Percentiles rank a stretch among this genome's conserved stretches.
These are phyloP conservation scores for Lithobates pipiens DNA, from an alignment of 2,797 vertebrate genomes.

Conservation along the genomic window DNA sequence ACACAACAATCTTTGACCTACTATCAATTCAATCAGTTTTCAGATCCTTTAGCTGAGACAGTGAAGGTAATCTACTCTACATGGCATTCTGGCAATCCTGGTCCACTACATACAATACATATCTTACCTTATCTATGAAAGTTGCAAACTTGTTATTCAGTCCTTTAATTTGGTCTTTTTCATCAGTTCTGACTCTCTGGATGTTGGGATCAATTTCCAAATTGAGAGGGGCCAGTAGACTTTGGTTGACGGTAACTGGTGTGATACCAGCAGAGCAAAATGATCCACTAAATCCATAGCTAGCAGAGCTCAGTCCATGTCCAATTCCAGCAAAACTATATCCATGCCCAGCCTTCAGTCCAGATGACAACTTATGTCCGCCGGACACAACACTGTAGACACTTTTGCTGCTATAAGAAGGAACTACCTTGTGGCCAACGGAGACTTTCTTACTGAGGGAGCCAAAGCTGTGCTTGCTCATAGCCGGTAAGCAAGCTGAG, in stretches of 20 bases:
- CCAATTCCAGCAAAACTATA: constrained; percentile 26
- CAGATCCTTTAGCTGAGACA: too few relatives aligned
- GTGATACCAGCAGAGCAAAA: constrained; percentile 66
- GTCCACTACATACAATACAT: too few relatives aligned
- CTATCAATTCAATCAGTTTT: too few relatives aligned
- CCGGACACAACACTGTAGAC: constrained; percentile 38
- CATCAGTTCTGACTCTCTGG: constrained; percentile 79
- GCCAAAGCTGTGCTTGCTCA: constrained; percentile 32
- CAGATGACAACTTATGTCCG: constrained; percentile 42
- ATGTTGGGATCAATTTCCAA: constrained; percentile 82
- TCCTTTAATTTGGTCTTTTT: constrained; percentile 88
- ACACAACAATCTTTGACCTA: too few relatives aligned
- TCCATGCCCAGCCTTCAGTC: constrained; percentile 32
- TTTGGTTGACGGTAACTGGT: constrained; percentile 76
- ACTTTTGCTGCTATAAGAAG: constrained; percentile 42
- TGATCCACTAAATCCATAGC: constrained; percentile 44
- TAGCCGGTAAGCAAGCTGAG: constrained; percentile 42
- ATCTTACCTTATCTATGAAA: constrained; percentile 86
- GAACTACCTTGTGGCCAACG: constrained; percentile 47
- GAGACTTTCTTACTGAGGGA: constrained; percentile 46
- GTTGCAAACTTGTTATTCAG: constrained; percentile 88
- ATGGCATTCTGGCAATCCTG: too few relatives aligned
- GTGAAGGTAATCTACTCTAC: too few relatives aligned
- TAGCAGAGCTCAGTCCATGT: constrained; percentile 12
- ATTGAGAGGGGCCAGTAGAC: constrained; percentile 81